Base-by-base conservation (phyloP, 1,140 invertebrate genomes). In the Neocloeon triangulifer region DNA sequence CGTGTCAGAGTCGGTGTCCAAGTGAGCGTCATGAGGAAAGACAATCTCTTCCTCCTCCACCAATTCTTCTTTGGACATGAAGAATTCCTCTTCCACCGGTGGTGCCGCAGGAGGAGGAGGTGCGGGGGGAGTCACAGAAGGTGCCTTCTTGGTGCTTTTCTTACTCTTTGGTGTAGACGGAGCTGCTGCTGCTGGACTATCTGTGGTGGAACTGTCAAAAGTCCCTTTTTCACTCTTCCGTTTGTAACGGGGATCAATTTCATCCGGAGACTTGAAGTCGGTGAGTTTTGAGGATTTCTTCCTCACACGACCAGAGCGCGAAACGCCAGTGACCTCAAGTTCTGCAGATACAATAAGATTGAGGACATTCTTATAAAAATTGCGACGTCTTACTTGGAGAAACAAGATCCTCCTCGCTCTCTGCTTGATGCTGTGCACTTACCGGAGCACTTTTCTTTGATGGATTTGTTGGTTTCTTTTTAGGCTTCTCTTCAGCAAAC, bases 281-380 rank as follows among this genome's bases (percentile, higher is more conserved):
- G 85, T 74, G 8, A 94, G 56, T 51, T 92, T 92, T 1, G 84
- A 85, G 5, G 85, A 91, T 51, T 92, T 92, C 55, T 92, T 92
- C 23, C 84, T 59, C 1, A 92, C 80, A 26, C 84, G 58, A 13
- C 82, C 84, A 44, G 81, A 86, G 31, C 79, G 60, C 4, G 81
- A 86, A 15, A 86, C 67, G 18, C 77, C 79, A 28, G 75, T 77
- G 14, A 81, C 73, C 55, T 80, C 75, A 45, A 79, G 57, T 58
- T 77, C 73, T 73, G 41, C 36, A 42, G 45, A 49, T 35, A 50
- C 42, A 39, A 42, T 47, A 48, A 44, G 6, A 6, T 6, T 25
- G 23, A 25, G n/a, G 8, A 8, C 21, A 23, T 8, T 23, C 21
- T 8, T 23, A 23, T n/a, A 23, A 23, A 23, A 23, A 23, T 23